Conservation (phyloP, 2,113 vertebrate genomes). For the Elaphurus davidianus region DNA sequence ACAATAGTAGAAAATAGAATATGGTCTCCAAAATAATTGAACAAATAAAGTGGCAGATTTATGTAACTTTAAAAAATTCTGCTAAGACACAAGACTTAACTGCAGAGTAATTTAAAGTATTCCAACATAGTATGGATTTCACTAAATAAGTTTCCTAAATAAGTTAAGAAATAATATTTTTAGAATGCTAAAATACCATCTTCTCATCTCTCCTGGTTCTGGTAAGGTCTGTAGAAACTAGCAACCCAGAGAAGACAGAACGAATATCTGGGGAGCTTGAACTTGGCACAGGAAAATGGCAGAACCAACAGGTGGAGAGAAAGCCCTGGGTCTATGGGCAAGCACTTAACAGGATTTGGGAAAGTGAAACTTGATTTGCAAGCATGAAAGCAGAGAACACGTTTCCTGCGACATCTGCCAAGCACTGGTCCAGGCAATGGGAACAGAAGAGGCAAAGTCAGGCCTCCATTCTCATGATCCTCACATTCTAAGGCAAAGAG, state of each 20-base stretch:
- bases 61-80: not conserved
- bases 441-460: no score
- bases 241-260: not conserved
- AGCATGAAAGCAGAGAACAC: not conserved
- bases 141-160: not conserved
- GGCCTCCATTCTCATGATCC: not conserved
- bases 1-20: not conserved
- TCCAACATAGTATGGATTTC: not conserved
- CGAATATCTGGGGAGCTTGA: not conserved
- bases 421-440: rapidly evolving
- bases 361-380: not conserved
- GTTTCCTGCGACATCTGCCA: no score
- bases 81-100: not conserved
- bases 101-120: not conserved
- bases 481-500: not conserved
- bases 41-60: not conserved
- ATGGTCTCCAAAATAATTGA: not conserved
- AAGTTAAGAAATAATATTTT: not conserved
- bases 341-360: no score
- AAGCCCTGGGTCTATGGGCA: not conserved
- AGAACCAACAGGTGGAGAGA: not conserved
- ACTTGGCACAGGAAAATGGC: not conserved
- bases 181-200: not conserved
- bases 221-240: not conserved
- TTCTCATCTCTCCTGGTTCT: not conserved